Base-by-base conservation (phyloP, 2,113 vertebrate species). In the Phasianus colchicus region DNA sequence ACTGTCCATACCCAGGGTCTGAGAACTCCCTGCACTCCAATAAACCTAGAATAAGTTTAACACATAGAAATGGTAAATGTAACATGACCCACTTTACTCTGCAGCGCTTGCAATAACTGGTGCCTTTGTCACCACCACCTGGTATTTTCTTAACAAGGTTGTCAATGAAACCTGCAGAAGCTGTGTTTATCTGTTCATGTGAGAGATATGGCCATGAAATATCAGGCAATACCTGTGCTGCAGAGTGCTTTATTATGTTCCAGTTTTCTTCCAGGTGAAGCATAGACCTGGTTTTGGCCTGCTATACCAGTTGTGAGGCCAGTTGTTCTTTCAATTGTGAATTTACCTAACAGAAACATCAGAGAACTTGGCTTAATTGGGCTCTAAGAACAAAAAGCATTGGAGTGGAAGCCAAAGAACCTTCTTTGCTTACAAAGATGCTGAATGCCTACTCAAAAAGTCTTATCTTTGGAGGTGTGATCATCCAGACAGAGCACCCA, bases 1-100 rank as follows among this genome's bases (percentile, higher is more conserved):
- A 73, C 17, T 0, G 0, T 69, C 22, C 38, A 30, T 20, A 70
- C 15, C 9, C 2, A 3, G 54, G 10, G 7, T 72, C 30, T 54
- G 52, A 92, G 36, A 38, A 42, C 19, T 10, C 5, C 27, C 1
- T 1, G 0, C 42, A 25, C 24, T 22, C 12, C 48, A 22, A 21
- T 54, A 65, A 73, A 60, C 8, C 34, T n/a, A 20, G 32, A 61
- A 42, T 60, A 83, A 9, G n/a, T 79, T 64, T 13, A 78, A 40
- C 42, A 38, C 9, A 15, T 10, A 48, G 58, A 85, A 85, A 57
- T 30, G 18, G 43, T 32, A 71, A 77, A 79, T 9, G 15, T 54
- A 36, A 5, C 42, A 6, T 22, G 29, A 66, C 4, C 47, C 36
- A 3, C 32, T 61, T 75, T 45, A 69, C 22, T 80, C 34, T 73